A percentile compares a stretch with the other conserved stretches of the same genome.
Evolutionary conservation across 2,113 vertebrate species (phyloP).

Genomic region (Pterocles gutturalis): DNA sequence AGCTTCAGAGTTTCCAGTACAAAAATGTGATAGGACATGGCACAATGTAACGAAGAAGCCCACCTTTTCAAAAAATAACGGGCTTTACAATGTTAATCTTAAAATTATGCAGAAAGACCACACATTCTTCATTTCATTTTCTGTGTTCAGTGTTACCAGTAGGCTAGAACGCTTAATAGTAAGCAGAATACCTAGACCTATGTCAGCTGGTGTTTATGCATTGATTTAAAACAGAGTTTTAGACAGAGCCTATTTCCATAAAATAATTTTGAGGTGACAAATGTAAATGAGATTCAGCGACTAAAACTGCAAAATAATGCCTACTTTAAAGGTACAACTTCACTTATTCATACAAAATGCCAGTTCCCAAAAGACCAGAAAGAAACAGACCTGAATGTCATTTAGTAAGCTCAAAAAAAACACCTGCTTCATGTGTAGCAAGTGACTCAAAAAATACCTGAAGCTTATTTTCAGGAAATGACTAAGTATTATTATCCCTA

Average conservation of each 20-base stretch:
- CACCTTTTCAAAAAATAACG: accelerated
- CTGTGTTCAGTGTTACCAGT: background rate
- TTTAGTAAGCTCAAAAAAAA: background rate
- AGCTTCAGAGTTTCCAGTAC: background rate
- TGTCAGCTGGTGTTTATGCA: background rate
- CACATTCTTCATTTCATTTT: background rate
- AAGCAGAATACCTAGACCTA: background rate
- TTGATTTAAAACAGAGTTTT: background rate
- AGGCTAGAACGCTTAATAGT: background rate
- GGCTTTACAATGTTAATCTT: background rate
- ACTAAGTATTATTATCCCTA: background rate
- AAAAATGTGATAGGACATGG: background rate
- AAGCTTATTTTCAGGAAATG: background rate
- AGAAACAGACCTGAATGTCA: background rate
- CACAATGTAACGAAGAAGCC: background rate
- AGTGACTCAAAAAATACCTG: background rate
- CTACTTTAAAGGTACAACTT: background rate
- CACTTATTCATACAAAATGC: background rate
- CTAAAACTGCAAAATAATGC: background rate
- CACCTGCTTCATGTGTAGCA: background rate
- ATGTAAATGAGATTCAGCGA: background rate
- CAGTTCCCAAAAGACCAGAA: background rate
- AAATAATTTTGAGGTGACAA: background rate
- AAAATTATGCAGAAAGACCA: background rate
- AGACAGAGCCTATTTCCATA: background rate